Evolutionary conservation across 1,140 invertebrate species (phyloP), one percentile per base, ranked within the genome.

Genomic region (Platyura marginata): DNA sequence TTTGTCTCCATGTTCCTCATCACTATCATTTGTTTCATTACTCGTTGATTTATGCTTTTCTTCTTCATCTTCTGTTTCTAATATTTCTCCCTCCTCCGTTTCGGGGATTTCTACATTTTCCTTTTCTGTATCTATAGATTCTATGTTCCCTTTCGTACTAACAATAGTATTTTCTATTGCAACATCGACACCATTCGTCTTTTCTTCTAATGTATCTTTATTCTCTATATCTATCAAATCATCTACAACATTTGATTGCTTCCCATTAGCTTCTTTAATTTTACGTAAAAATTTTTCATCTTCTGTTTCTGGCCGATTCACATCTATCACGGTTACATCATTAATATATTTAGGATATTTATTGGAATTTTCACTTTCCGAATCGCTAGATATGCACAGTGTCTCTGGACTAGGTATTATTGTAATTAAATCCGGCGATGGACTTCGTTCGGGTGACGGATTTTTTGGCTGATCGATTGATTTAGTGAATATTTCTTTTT

Each of bases 401-500:
- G 57, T 61, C 48, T 56, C 55, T 1, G 59, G 51, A 41, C 53
- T 56, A 1, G 54, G 45, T 44, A 54, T 49, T 38, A 61, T 61
- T 11, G 57, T 43, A 25, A 61, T 57, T 0, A 61, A 53, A 52
- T 61, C 59, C 10, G 58, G 59, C 2, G 59, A 61, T 2, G 51
- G 51, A 2, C 55, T 57, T 38, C 51, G 54, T 16, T 36, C 34
- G 4, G 15, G 9, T 36, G 9, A 5, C 4, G 10, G 10, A 36
- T 5, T 5, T 18, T 36, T 34, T 34, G 20, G 2, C 21, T 42
- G 23, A 33, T 33, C 29, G 5, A 4, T 3, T 34, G 18, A 13
- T 20, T 34, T 21, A 6, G 16, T n/a, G 16, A 10, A 18, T 21
- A 18, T 21, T 20, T 20, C 20, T 18, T 38, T 38, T 38, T 38